Conservation (phyloP, 1,140 invertebrate genomes). For the Pararge aegeria region DNA sequence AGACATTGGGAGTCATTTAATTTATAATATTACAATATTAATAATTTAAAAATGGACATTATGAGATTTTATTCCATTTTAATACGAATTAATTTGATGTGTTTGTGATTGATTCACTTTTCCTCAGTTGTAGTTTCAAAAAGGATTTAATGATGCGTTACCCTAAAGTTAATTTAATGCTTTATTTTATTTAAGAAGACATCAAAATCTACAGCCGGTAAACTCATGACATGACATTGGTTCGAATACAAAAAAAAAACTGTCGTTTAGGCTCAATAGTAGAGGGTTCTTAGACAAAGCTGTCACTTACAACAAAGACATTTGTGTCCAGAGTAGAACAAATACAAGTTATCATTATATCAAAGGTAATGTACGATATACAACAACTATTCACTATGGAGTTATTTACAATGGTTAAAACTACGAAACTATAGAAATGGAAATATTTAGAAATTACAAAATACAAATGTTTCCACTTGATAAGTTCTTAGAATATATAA, state of each 20-base stretch:
- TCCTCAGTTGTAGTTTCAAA: too few relatives aligned
- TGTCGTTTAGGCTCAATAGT: slow-evolving; percentile 45
- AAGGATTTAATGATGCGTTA: too few relatives aligned
- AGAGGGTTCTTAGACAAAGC: not conserved
- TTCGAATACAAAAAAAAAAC: too few relatives aligned
- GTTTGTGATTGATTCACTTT: too few relatives aligned
- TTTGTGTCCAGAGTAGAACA: not conserved
- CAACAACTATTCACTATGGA: slow-evolving; percentile 28
- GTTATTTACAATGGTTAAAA: slow-evolving; percentile 49
- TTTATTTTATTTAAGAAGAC: too few relatives aligned
- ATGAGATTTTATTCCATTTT: not conserved
- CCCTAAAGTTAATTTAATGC: too few relatives aligned
- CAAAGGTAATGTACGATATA: slow-evolving; percentile 3
- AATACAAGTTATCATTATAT: not conserved
- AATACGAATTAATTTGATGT: not conserved
- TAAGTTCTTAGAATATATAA: slow-evolving; percentile 35
- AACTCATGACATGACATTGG: too few relatives aligned
- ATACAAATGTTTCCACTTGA: slow-evolving; percentile 26
- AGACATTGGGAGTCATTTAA: slow-evolving; percentile 16
- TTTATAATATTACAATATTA: slow-evolving; percentile 17
- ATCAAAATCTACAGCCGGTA: too few relatives aligned
- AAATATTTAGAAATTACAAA: slow-evolving; percentile 29
- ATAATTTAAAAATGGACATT: slow-evolving; percentile 13
- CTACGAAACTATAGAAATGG: slow-evolving; percentile 27
- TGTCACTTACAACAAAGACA: not conserved